Evolutionary conservation across 2,888 invertebrate species (phyloP), one percentile per base, ranked within the genome.

Genomic region (Plagodis dolabraria): DNA sequence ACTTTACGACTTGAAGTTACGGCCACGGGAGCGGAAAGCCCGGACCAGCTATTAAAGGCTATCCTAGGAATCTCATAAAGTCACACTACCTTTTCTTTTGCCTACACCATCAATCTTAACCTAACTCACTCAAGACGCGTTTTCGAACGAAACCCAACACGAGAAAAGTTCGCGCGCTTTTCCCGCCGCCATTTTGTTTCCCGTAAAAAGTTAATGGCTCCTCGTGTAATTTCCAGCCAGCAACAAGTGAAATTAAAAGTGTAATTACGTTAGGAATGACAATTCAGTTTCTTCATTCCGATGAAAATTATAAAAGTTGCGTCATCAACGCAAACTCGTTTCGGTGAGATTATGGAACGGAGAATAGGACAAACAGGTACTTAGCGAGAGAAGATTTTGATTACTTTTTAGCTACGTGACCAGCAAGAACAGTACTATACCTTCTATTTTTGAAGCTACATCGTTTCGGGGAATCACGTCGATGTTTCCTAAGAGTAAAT

Each of bases 131-230:
- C 71, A 84, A 74, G 76, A 72, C 66, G 48, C 64, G 77, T 73
- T 78, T 76, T 83, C 52, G 69, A 50, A 63, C 61, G 63, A 55
- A 40, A 40, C 8, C 40, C 40, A 8, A 60, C 66, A 49, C 36
- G 61, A 54, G 55, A 62, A 72, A 75, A 70, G 67, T 76, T 75
- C 70, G 75, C 69, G 62, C 75, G 72, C 77, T 79, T 80, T 82
- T 76, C 77, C 72, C 72, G 75, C 75, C 81, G 85, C 87, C 87
- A 89, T 90, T 91, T 89, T 83, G 87, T 85, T 82, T 77, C 74
- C 83, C 90, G 87, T 90, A 89, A 91, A 91, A 87, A 86, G 85
- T 87, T 89, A 89, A 89, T 87, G 78, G 78, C 79, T 74, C 79
- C 77, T 71, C 81, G 64, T 75, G 84, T 85, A 86, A 86, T 89